Evolutionary conservation across 2,113 vertebrate species (phyloP), one percentile per base, ranked within the genome.

Genomic region (Oncorhynchus mykiss): DNA sequence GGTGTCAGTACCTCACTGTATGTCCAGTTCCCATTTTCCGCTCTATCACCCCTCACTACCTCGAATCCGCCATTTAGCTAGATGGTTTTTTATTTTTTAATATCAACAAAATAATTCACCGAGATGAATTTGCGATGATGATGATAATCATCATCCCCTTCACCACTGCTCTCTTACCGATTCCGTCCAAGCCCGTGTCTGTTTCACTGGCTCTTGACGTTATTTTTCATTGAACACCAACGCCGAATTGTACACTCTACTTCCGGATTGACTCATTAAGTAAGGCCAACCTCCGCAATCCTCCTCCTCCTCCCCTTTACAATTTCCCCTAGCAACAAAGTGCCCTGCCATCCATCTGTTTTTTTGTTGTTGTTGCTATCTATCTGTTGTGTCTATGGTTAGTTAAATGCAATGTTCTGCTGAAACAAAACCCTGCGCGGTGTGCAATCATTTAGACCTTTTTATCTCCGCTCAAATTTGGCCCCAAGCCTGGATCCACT

Each of bases 181-280:
- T 18, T 57, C 22, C 54, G 14, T 71, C 48, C 71, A 64, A 8
- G 72, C 34, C 20, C 45, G 48, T 34, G 60, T 1, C 39, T 14
- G 20, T 54, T 24, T 22, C 54, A 13, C 54, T 13, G 60, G n/a
- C 16, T 14, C 62, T 71, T 76, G 80, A 72, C 78, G 45, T 65
- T 65, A 73, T 73, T 72, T 75, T 87, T 77, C 57, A 57, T 70
- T 75, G 81, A 73, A 82, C 81, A 72, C 75, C 74, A 70, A 9
- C 27, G 2, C 34, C 16, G 18, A 39, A 20, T 67, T 74, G 20
- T 71, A 73, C 79, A 83, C 80, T 78, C 70, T 78, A 92, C 90
- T 93, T 93, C 91, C 92, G 90, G 87, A 82, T 86, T 86, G 85
- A 83, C 72, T 82, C 77, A 85, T 79, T 84, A 80, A 75, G 64